These are phyloP conservation scores for Osmoderma eremita DNA, from an alignment of 2,888 invertebrate species.

Conservation along the genomic window DNA sequence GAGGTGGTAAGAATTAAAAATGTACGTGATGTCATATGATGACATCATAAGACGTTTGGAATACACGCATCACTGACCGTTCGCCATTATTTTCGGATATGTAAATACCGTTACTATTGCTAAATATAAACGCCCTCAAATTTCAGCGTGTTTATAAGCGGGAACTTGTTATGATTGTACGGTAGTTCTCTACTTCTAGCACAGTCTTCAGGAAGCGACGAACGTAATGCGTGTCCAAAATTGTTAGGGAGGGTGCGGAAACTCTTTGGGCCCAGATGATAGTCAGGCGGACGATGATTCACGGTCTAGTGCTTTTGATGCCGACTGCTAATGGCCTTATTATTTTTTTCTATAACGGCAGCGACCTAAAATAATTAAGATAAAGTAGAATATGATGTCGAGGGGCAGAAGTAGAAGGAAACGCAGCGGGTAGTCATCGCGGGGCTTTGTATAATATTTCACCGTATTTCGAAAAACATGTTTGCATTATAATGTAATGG, in stretches of 20 bases:
- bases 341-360: constrained; percentile 34
- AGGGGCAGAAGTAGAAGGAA: constrained; percentile 16
- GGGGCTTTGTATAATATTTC: background rate
- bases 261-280: constrained; percentile 30
- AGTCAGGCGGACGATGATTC: constrained; percentile 26
- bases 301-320: constrained; percentile 34
- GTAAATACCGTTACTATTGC: constrained; percentile 37
- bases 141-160: constrained; percentile 31
- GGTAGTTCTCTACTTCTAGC: no score
- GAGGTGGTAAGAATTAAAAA: constrained; percentile 32
- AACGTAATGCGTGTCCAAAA: constrained; percentile 27
- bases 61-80: constrained; percentile 33
- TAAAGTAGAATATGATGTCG: constrained; percentile 33
- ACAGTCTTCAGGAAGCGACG: constrained; percentile 4
- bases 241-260: constrained; percentile 33
- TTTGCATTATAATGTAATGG: background rate
- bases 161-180: background rate
- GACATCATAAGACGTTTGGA: constrained; percentile 30
- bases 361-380: constrained; percentile 32
- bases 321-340: constrained; percentile 33
- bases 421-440: constrained; percentile 22
- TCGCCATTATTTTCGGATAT: constrained; percentile 36
- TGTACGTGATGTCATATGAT: constrained; percentile 29
- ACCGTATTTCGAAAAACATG: background rate
- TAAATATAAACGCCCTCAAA: constrained; percentile 37